Percentiles rank a stretch among this genome's conserved stretches.
These are phyloP conservation scores for Capreolus pygargus DNA, from an alignment of 2,113 vertebrate genomes.

Conservation along the genomic window DNA sequence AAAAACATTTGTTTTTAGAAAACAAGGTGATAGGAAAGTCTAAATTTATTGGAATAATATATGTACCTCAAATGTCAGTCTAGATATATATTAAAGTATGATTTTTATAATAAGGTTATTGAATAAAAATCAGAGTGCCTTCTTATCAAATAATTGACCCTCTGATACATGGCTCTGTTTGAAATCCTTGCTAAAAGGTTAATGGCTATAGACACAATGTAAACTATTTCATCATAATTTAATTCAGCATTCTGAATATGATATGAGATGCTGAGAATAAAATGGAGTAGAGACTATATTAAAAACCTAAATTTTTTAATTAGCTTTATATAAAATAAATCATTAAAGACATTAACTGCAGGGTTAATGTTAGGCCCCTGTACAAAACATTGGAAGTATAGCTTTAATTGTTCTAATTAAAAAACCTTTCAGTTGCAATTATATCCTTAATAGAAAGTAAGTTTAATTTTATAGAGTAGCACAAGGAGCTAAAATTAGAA, in stretches of 20 bases:
- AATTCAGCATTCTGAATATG: background rate
- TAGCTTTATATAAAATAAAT: slow-evolving; percentile 26
- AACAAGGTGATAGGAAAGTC: background rate
- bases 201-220: background rate
- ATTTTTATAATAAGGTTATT: background rate
- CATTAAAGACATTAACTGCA: slow-evolving; percentile 34
- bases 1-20: background rate
- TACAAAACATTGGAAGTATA: background rate
- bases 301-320: slow-evolving; percentile 55
- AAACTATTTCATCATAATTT: slow-evolving; percentile 26
- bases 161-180: background rate
- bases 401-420: slow-evolving; percentile 45
- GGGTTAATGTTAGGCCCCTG: background rate
- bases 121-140: background rate
- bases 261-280: background rate
- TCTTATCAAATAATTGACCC: slow-evolving; percentile 7
- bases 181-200: background rate
- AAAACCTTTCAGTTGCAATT: background rate
- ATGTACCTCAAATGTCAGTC: background rate
- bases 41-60: background rate
- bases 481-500: background rate
- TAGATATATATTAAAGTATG: background rate
- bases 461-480: background rate
- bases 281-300: slow-evolving; percentile 9
- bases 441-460: slow-evolving; percentile 15